Evolutionary conservation across 2,113 vertebrate genomes (phyloP).

Genomic region (Sturnira hondurensis): DNA sequence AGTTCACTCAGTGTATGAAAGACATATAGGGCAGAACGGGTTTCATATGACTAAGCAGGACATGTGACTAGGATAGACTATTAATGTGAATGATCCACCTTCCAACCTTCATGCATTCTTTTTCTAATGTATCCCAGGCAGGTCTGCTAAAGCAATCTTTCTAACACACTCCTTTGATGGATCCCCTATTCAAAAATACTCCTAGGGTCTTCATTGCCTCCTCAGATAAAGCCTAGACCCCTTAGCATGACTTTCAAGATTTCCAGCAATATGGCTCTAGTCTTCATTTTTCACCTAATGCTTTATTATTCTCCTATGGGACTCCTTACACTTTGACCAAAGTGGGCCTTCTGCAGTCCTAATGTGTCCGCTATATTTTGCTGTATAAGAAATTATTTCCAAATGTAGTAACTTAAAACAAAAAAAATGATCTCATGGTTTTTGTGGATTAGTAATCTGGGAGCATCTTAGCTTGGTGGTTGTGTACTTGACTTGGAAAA

Average conservation of each 20-base stretch:
- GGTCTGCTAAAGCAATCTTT: not conserved
- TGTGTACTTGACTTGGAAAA: not conserved
- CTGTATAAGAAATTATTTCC: not conserved
- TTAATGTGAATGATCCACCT: not conserved
- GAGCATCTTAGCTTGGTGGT: not conserved
- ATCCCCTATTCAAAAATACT: not conserved
- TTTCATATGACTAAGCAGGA: conserved; percentile 1
- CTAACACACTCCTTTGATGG: not conserved
- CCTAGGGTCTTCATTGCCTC: not conserved
- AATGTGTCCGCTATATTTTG: not conserved
- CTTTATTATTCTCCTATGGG: not conserved
- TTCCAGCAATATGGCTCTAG: not conserved
- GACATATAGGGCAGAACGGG: not conserved
- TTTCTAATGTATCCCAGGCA: not conserved
- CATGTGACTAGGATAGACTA: not conserved
- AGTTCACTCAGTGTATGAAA: conserved; percentile 35
- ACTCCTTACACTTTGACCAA: not conserved
- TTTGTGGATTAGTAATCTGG: not conserved
- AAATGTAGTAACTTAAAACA: conserved; percentile 10
- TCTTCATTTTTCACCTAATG: not conserved
- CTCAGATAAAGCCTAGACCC: not conserved
- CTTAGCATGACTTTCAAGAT: not conserved
- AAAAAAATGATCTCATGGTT: not conserved
- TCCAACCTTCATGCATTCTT: not conserved
- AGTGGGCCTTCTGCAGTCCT: not conserved